Evolutionary conservation across 2,113 vertebrate genomes (phyloP), one percentile per base, ranked within the genome.

Genomic region (Phalacrocorax brasilianus): DNA sequence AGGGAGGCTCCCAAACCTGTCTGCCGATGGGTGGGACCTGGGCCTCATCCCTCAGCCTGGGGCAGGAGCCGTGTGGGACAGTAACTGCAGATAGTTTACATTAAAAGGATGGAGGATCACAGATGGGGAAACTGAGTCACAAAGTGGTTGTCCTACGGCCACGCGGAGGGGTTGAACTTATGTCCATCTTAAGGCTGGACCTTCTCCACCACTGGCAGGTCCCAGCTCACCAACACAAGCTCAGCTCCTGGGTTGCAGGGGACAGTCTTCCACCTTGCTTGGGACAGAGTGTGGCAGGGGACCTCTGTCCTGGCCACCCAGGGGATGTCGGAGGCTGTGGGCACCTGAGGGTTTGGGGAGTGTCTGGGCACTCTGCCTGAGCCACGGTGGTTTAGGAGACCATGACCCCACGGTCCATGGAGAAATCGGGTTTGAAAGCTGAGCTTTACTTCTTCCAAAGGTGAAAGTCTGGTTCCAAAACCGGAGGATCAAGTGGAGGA

Each of bases 401-500:
- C 58, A 14, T 9, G n/a, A 63, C 3, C 20, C n/a, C 6, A 6
- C 2, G 26, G 67, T 33, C 32, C 21, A 0, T 16, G 62, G 47
- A 42, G 26, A 52, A 81, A 44, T 7, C 32, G 18, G 47, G 8
- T 2, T 40, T 38, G 15, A 42, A 58, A 87, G 47, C 38, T 8
- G 17, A n/a, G 3, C 26, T 62, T 52, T 49, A 4, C 26, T 24
- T 65, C 32, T 66, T 67, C 85, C 89, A 8, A 8, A 98, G 98
- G 98, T 98, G 66, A 97, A 98, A 87, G 93, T 98, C 59, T 98
- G 98, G 98, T 97, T 98, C 96, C 98, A 98, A 42, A 98, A 98
- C 67, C 93, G 95, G 21, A 92, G 98, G 71, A 98, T 98, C 88
- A 97, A 98, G 85, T 97, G 98, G 94, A 97, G 98, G 91, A 98